These are phyloP conservation scores for Bucco capensis DNA, from an alignment of 2,113 vertebrate species.

Conservation along the genomic window DNA sequence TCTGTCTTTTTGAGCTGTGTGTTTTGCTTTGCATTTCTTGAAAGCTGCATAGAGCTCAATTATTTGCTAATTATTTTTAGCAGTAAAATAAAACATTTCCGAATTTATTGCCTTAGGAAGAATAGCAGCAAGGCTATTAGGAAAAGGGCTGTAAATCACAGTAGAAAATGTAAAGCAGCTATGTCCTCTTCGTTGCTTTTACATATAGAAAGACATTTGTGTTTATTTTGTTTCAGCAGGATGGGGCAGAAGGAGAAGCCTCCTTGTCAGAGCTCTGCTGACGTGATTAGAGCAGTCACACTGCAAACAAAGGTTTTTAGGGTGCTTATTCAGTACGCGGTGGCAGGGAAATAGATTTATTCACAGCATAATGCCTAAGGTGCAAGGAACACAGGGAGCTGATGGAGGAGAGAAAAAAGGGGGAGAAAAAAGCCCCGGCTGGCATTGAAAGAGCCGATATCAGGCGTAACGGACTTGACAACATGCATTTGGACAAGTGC, in stretches of 20 bases:
- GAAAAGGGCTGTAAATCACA: neutral
- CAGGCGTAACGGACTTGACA: slow-evolving; percentile 9
- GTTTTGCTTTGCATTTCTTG: neutral
- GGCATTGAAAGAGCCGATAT: neutral
- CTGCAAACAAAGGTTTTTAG: neutral
- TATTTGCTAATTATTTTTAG: neutral
- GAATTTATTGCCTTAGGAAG: neutral
- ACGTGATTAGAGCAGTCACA: neutral
- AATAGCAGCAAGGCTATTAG: neutral
- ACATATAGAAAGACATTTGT: neutral
- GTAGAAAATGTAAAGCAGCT: neutral
- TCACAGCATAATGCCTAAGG: neutral
- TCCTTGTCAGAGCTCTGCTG: neutral
- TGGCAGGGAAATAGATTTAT: neutral
- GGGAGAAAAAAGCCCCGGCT: neutral
- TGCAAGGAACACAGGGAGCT: slow-evolving; percentile 12
- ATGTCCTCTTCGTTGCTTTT: neutral
- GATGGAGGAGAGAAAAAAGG: neutral
- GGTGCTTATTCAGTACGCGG: neutral
- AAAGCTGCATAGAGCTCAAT: neutral
- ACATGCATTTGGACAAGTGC: slow-evolving; percentile 55
- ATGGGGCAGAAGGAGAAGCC: neutral
- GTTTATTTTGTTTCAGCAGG: neutral
- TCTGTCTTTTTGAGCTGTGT: neutral
- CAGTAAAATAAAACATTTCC: neutral